Base-by-base conservation (phyloP, 2,113 vertebrate genomes). In the Urocolius indicus region DNA sequence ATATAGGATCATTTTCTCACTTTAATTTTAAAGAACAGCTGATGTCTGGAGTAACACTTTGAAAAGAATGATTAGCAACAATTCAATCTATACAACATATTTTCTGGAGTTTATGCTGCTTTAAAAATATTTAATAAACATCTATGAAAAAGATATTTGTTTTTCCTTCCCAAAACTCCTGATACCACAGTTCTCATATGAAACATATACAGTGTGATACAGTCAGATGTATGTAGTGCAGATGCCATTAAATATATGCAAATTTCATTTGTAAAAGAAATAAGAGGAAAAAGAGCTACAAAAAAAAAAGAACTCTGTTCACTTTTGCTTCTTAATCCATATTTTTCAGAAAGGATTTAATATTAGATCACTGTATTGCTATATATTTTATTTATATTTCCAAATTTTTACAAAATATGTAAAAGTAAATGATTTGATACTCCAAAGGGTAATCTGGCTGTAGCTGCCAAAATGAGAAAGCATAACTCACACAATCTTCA, bases 11-110 rank as follows among this genome's bases (percentile, higher is more conserved):
- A 76, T 72, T 87, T 95, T 67, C 41, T 81, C 32, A 84, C 17
- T 84, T 90, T 54, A 71, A 55, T 77, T 94, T 90, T 95, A 87
- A 81, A 85, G 30, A 95, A 62, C 5, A 13, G 14, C 17, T 93
- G 32, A 89, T 52, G 19, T 12, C 32, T 75, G 26, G 21, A 92
- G 15, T n/a, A 45, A 92, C 90, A 88, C 17, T 83, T 61, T 43
- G 6, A 54, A 87, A 72, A 51, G 1, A 90, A 82, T 26, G 4
- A 48, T 43, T 61, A 84, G n/a, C n/a, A 95, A 61, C 6, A 91
- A 52, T 91, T 90, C 3, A 27, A 57, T 67, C 9, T n/a, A 73
- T 55, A 49, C 12, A 57, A 52, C 6, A 20, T 84, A 38, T 66
- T 95, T 92, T 83, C 58, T 66, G 38, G 5, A 85, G 6, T 81